Base-by-base conservation (phyloP, 2,113 vertebrate genomes). In the Myiopsitta monachus region DNA sequence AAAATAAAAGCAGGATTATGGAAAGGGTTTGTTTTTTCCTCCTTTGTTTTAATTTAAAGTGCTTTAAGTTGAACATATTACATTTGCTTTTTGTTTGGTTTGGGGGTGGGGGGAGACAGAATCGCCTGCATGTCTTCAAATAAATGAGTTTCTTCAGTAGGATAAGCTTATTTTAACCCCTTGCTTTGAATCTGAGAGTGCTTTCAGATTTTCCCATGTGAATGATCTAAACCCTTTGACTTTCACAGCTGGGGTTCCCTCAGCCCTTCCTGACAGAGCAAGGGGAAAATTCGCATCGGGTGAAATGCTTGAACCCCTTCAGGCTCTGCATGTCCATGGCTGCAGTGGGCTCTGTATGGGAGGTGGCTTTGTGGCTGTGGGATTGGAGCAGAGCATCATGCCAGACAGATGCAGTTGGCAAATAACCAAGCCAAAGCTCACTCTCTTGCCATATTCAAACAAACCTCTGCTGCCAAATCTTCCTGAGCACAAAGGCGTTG, bases 1-100 rank as follows among this genome's bases (percentile, higher is more conserved):
- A 92, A 87, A 92, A 84, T 52, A 79, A 84, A 61, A 92, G 18
- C 7, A 62, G 7, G 14, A 62, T 90, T 80, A 62, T 54, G 24
- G 73, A 69, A 92, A 81, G 0, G 66, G 41, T 19, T 19, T 59
- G 55, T 49, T 16, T 39, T 59, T 55, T n/a, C 27, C 5, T 62
- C 12, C 31, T 74, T 47, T 90, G 9, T 92, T 90, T 90, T 64
- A 91, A 46, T 78, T 81, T 75, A 51, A 88, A 83, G 76, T 47
- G 18, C 15, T 68, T 75, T 64, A 87, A 64, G 19, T 79, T 82
- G 62, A 78, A 75, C 14, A 64, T 61, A 44, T 7, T 87, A 43
- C 22, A 46, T 74, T 86, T 83, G 7, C 68, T 78, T 67, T 67
- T 86, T 81, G 39, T 74, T 88, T 88, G 15, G 6, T 33, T 87